Base-by-base conservation (phyloP, 2,113 vertebrate genomes). In the Hystrix cristata region DNA sequence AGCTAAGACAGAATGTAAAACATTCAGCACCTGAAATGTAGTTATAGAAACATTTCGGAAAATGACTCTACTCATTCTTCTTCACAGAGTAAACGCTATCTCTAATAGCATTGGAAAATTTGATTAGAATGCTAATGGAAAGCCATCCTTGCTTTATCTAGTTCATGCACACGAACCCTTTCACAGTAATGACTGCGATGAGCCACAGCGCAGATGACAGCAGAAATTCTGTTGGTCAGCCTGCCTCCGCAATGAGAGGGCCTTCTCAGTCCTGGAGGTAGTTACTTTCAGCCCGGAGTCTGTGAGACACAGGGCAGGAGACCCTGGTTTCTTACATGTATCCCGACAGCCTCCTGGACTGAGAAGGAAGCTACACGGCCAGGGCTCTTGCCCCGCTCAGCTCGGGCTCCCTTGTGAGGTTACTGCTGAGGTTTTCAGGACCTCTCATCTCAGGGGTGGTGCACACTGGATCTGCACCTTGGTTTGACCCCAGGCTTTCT, bases 91-190 rank as follows among this genome's bases (percentile, higher is more conserved):
- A 86, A 91, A 97, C 93, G 90, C 59, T 85, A 84, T 88, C 93
- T 84, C 71, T 96, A 96, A 95, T 71, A 79, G 82, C 83, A 87
- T 93, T 93, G 94, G 91, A 96, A 95, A 96, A 79, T 96, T 97
- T 97, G 95, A 93, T 96, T 97, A 93, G 86, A 86, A 81, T 95
- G 81, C 91, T 95, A 96, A 98, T 95, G 48, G 95, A 93, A 96
- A 97, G 72, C 86, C 86, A 87, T 89, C 91, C 81, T 97, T 91
- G 89, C 83, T 97, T 96, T 96, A 95, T 97, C 94, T 97, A 64
- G 87, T 90, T 90, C 90, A 72, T 88, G 60, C 74, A 95, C 89
- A 82, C 0, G 9, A 89, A 80, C 3, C 15, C 87, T 95, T 94
- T 86, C 83, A 31, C 19, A 89, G 82, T 97, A 88, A 96, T 87